These are phyloP conservation scores for Andrena chrysosceles DNA, from an alignment of 2,888 invertebrate species.

Conservation along the genomic window DNA sequence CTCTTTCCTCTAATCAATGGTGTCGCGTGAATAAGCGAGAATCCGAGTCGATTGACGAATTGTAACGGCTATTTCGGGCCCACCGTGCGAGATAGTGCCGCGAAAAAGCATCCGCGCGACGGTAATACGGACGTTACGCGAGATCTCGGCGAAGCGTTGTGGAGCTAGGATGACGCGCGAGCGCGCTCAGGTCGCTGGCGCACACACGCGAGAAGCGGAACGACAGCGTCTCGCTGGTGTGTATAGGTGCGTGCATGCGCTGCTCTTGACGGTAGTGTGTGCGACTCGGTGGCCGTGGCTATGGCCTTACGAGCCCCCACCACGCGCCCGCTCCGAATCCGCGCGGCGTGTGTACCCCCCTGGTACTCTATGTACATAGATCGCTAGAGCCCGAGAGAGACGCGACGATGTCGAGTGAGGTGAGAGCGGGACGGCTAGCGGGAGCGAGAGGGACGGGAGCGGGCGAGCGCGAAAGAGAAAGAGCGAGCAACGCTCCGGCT, in stretches of 20 bases:
- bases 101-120: constrained; percentile 50
- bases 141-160: constrained; percentile 39
- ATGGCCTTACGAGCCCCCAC: constrained; percentile 83
- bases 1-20: too few species aligned
- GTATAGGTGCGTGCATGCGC: constrained; percentile 17
- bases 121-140: constrained; percentile 43
- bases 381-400: constrained; percentile 50
- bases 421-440: constrained; percentile 29
- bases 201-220: constrained; percentile 20
- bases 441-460: constrained; percentile 16
- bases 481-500: constrained; percentile 42
- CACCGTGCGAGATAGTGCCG: constrained; percentile 10
- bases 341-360: constrained; percentile 72
- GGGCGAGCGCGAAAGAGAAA: constrained; percentile 40
- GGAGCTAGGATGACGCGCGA: constrained; percentile 27
- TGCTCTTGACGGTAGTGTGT: constrained; percentile 35
- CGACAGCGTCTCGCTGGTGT: constrained; percentile 26
- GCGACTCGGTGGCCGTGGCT: constrained; percentile 84
- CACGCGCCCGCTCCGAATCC: constrained; percentile 73
- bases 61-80: constrained; percentile 14
- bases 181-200: constrained; percentile 15
- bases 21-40: too few species aligned
- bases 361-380: constrained; percentile 50
- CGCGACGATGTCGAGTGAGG: constrained; percentile 17
- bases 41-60: background rate